Percentiles rank a stretch among this genome's conserved stretches.
These are phyloP conservation scores for Zapus hudsonius DNA, from an alignment of 2,113 vertebrate species.

Conservation along the genomic window DNA sequence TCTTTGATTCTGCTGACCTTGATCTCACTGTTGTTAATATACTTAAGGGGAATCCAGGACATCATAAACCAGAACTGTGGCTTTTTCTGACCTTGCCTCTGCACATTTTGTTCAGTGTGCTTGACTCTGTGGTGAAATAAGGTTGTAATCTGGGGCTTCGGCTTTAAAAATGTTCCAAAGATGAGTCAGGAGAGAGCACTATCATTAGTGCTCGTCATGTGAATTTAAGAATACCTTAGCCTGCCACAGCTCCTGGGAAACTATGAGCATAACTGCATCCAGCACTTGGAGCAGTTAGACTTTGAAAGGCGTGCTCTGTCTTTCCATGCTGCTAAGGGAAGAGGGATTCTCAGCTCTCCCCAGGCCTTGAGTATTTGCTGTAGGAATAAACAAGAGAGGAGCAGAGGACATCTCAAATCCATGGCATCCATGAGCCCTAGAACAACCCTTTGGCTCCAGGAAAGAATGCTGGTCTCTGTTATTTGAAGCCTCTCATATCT, in stretches of 20 bases:
- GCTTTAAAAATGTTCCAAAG: slow-evolving; percentile 65
- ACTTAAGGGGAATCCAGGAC: slow-evolving; percentile 64
- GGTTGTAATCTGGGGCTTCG: slow-evolving; percentile 77
- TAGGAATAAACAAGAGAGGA: slow-evolving; percentile 36
- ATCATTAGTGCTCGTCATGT: slow-evolving; percentile 75
- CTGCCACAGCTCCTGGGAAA: slow-evolving; percentile 46
- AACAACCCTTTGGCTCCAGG: neutral
- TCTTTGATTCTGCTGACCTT: slow-evolving; percentile 66
- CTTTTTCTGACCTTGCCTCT: slow-evolving; percentile 52
- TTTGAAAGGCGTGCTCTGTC: neutral
- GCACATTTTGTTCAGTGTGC: slow-evolving; percentile 62
- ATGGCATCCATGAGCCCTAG: neutral
- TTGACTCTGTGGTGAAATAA: slow-evolving; percentile 72
- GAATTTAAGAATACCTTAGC: slow-evolving; percentile 62
- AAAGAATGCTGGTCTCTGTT: neutral
- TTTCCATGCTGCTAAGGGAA: slow-evolving; percentile 40
- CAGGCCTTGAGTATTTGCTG: neutral
- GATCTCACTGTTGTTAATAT: slow-evolving; percentile 65
- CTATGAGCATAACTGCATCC: slow-evolving; percentile 26
- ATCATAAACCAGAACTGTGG: slow-evolving; percentile 56
- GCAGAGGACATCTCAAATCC: neutral
- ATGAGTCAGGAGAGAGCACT: slow-evolving; percentile 71
- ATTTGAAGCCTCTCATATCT: neutral
- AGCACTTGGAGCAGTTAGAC: slow-evolving; percentile 25
- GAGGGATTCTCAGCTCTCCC: slow-evolving; percentile 7